Evolutionary conservation across 2,797 vertebrate genomes (phyloP).

Genomic region (Glyptemys insculpta): DNA sequence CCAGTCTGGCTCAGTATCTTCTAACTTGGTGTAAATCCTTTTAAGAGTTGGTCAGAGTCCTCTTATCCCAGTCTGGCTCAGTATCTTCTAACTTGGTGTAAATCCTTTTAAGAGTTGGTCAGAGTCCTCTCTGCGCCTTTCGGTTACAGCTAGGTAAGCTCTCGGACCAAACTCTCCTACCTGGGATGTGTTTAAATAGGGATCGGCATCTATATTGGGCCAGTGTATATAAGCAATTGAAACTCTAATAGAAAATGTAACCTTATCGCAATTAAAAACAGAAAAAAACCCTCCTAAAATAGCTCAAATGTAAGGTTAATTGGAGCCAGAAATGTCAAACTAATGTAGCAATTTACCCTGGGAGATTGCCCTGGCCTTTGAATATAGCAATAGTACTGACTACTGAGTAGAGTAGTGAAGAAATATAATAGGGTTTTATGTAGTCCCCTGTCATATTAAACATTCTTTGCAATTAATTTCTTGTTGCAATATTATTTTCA

Average conservation of each 20-base stretch:
- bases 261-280: constrained; percentile 77
- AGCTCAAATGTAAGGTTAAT: constrained; percentile 92
- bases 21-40: accelerated
- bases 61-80: neutral
- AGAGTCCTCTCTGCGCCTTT: neutral
- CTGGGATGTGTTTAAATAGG: constrained; percentile 39
- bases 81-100: neutral
- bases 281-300: constrained; percentile 80
- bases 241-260: constrained; percentile 78
- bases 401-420: constrained; percentile 79
- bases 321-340: constrained; percentile 92
- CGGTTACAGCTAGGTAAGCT: neutral
- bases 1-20: neutral
- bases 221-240: constrained; percentile 71
- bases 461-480: constrained; percentile 87
- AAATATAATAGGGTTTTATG: constrained; percentile 84
- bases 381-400: constrained; percentile 81
- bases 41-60: neutral
- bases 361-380: constrained; percentile 89
- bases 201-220: constrained; percentile 61
- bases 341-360: constrained; percentile 87
- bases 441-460: constrained; percentile 87
- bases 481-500: constrained; percentile 84
- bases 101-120: neutral
- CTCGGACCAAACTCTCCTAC: constrained; percentile 10